A percentile compares a stretch with the other conserved stretches of the same genome.
Evolutionary conservation across 2,113 vertebrate species (phyloP).

Genomic region (Nesospiza acunhae): DNA sequence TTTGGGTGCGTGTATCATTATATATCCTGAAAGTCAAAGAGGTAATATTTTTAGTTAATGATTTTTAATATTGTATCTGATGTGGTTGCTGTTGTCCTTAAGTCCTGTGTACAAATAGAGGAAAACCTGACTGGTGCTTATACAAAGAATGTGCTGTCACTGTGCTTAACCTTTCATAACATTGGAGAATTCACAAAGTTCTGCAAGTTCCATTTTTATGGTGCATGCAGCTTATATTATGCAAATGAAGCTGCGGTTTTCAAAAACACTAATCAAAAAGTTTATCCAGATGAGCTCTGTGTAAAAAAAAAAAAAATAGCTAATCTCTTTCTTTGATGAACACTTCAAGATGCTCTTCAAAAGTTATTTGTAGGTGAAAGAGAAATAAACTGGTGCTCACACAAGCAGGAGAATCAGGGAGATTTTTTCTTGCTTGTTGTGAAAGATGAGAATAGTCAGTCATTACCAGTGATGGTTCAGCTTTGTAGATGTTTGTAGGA

Average conservation of each 20-base stretch:
- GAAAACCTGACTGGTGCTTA: neutral
- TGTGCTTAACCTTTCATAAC: neutral
- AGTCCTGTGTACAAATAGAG: neutral
- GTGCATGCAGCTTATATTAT: neutral
- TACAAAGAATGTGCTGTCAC: neutral
- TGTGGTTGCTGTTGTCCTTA: neutral
- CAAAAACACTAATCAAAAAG: neutral
- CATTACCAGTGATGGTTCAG: neutral
- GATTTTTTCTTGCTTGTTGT: neutral
- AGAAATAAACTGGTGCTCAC: neutral
- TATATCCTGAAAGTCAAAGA: neutral
- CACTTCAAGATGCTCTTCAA: neutral
- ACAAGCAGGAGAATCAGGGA: neutral
- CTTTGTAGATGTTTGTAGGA: neutral
- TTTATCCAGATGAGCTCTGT: neutral
- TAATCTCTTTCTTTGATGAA: neutral
- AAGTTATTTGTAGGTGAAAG: neutral
- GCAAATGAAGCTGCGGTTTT: neutral
- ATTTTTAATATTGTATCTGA: neutral
- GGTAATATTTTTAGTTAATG: neutral
- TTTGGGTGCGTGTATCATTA: neutral
- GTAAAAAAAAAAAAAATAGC: neutral
- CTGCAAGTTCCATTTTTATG: neutral
- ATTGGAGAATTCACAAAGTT: neutral
- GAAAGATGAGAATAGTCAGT: neutral